These are phyloP conservation scores for Brachyalestes nurse DNA, from an alignment of 2,797 vertebrate species.

Conservation along the genomic window DNA sequence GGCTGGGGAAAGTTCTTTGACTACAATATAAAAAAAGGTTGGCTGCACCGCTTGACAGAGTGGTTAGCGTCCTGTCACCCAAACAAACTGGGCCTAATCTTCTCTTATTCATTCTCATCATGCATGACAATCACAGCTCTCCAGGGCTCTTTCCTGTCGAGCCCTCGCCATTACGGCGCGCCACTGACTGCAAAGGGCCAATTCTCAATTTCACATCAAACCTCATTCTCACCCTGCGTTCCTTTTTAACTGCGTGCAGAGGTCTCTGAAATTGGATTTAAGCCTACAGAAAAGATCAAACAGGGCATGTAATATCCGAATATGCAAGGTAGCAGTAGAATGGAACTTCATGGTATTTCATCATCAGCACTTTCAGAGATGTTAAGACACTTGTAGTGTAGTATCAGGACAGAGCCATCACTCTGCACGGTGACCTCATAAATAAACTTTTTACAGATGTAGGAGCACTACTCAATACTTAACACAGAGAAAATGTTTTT, in stretches of 20 bases:
- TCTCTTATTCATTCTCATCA: slow-evolving; percentile 21
- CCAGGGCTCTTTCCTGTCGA: slow-evolving; percentile 6
- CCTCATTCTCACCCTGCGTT: neutral
- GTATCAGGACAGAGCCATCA: neutral
- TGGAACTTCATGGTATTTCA: slow-evolving; percentile 24
- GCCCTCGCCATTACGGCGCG: neutral
- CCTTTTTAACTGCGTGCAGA: neutral
- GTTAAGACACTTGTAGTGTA: neutral
- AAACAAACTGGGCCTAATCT: neutral
- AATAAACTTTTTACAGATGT: too few relatives aligned
- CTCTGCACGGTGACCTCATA: too few relatives aligned
- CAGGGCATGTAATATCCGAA: slow-evolving; percentile 12
- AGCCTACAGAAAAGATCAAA: slow-evolving; percentile 39
- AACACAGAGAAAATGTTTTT: neutral
- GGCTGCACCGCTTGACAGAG: neutral
- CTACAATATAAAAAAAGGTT: neutral
- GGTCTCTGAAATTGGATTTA: slow-evolving; percentile 13
- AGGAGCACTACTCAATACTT: too few relatives aligned
- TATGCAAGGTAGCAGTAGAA: slow-evolving; percentile 21
- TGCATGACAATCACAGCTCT: slow-evolving; percentile 13
- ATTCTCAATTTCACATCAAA: slow-evolving; percentile 21
- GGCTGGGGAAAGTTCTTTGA: neutral
- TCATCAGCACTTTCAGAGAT: slow-evolving; percentile 27
- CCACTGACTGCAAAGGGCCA: slow-evolving; percentile 26
- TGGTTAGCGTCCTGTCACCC: slow-evolving; percentile 3